Conservation (phyloP, 2,113 vertebrate species). For the Oryzias melastigma region DNA sequence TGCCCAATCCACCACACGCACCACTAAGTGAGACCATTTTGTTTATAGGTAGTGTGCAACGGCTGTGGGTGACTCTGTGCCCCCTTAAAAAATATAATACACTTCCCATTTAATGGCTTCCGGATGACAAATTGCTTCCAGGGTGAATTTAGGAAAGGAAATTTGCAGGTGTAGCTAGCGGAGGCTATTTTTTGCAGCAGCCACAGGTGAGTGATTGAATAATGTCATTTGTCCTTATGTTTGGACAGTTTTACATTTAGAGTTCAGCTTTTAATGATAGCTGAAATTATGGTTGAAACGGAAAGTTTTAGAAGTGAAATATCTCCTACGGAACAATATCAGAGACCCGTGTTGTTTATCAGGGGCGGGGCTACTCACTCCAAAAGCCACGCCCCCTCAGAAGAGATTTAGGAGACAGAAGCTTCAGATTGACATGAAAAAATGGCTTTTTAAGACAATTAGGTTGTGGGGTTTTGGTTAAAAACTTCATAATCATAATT, state of each 20-base stretch:
- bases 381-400: too few relatives aligned
- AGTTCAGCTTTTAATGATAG: constrained; percentile 3
- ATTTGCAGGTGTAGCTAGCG: constrained; percentile 70
- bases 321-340: too few relatives aligned
- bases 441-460: too few relatives aligned
- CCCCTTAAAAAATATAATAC: constrained; percentile 81
- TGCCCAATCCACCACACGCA: constrained; percentile 63
- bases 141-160: constrained; percentile 67
- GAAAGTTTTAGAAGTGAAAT: constrained; percentile 23
- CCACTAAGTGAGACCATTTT: constrained; percentile 76
- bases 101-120: constrained; percentile 79
- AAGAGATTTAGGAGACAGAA: too few relatives aligned
- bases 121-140: constrained; percentile 82
- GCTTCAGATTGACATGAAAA: too few relatives aligned
- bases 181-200: constrained; percentile 58
- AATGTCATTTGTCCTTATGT: too few relatives aligned
- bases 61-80: constrained; percentile 75
- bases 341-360: too few relatives aligned
- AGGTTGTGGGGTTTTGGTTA: too few relatives aligned
- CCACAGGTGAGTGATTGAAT: constrained; percentile 48
- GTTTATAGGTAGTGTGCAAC: constrained; percentile 78
- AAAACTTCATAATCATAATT: too few relatives aligned
- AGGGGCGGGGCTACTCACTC: too few relatives aligned
- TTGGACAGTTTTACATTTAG: neutral
- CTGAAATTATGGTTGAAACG: constrained; percentile 20